Evolutionary conservation across 2,113 vertebrate genomes (phyloP), one percentile per base, ranked within the genome.

Genomic region (Numida meleagris): DNA sequence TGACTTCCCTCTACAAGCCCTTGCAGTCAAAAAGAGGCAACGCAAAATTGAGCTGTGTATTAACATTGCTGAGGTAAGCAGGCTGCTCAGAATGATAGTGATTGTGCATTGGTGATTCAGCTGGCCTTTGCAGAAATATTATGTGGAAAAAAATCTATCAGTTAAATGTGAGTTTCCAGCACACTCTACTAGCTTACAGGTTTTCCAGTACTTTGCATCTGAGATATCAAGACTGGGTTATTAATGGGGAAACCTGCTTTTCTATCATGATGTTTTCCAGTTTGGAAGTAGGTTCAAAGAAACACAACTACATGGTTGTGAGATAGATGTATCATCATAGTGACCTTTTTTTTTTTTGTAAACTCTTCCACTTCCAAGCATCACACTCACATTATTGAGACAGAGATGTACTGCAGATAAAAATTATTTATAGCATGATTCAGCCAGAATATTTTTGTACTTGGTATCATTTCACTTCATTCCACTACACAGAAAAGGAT

Each of bases 41-140:
- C 98, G 98, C 95, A 99, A 98, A 99, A 99, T 98, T 98, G 98
- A 99, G 98, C 98, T 98, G 97, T 98, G 96, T 98, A 98, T 98
- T 98, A 98, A 98, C 98, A 98, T 96, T 98, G 98, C 98, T 98
- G 98, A 98, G 97, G 97, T 97, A 98, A 98, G 98, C 97, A 96
- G 95, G 94, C 93, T 87, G 97, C 89, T 98, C 97, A 97, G 90
- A 98, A 98, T 98, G 97, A 97, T 95, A 98, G 96, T 97, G 98
- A 98, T 98, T 98, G 97, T 97, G 90, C 96, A 93, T 95, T 62
- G 90, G 97, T 95, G 97, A 98, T 97, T 97, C 91, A 85, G 91
- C 78, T 95, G 82, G 86, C 62, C 66, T 79, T 93, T 74, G 45
- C 62, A 42, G 90, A 97, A 96, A 96, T 80, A 90, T 6, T 65